These are phyloP conservation scores for Hemibagrus wyckioides DNA, from an alignment of 2,113 vertebrate genomes.

Conservation along the genomic window DNA sequence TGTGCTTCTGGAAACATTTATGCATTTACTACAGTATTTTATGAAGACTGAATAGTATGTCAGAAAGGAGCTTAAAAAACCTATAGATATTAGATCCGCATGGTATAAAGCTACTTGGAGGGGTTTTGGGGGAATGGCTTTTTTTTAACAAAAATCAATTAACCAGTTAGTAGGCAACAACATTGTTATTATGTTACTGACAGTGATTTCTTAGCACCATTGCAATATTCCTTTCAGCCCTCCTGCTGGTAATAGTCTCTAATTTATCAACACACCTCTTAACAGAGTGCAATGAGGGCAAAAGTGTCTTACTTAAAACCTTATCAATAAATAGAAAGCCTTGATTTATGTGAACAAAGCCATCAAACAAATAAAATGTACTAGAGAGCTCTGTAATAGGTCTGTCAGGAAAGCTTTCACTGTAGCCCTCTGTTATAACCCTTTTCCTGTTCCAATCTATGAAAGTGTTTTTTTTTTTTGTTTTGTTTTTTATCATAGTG, in stretches of 20 bases:
- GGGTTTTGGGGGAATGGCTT: constrained; percentile 17
- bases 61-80: constrained; percentile 3
- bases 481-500: not conserved
- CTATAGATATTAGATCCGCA: constrained; percentile 3
- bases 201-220: not conserved
- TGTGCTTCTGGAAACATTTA: not conserved
- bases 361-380: not conserved
- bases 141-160: constrained; percentile 31
- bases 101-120: constrained; percentile 8
- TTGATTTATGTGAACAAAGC: not conserved
- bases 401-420: not conserved
- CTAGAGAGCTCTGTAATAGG: not conserved
- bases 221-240: constrained; percentile 17
- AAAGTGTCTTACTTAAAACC: not conserved
- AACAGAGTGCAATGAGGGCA: constrained; percentile 30
- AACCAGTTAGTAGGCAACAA: constrained; percentile 26
- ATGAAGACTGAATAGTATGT: constrained; percentile 9
- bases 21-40: not conserved
- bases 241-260: not conserved
- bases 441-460: too few relatives aligned
- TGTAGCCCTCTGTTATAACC: not conserved
- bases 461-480: too few relatives aligned
- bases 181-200: constrained; percentile 28
- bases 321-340: not conserved
- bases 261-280: constrained; percentile 28